Evolutionary conservation across 2,797 vertebrate species (phyloP), one percentile per base, ranked within the genome.

Genomic region (Hapalemur alaotrensis): DNA sequence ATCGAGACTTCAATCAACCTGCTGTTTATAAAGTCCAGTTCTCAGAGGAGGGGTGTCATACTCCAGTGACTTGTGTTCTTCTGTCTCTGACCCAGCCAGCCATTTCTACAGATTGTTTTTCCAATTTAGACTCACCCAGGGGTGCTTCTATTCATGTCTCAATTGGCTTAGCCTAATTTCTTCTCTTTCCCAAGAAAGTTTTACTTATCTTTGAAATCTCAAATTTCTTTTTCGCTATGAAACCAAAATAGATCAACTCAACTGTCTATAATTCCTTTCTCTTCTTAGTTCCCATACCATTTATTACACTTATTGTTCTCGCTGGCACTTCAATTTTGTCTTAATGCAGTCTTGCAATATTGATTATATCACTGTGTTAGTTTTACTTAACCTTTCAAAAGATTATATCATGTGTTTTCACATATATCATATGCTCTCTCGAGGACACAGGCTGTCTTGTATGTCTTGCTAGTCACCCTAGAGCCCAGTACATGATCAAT

Each of bases 381-480:
- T 97, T 79, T 95, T 97, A 94, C 65, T 95, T 97, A 97, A 94
- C 93, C 89, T 97, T 97, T 97, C 50, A 84, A 89, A 96, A 91
- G 52, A 76, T 93, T 93, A 89, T 94, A 61, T 54, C 52, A 76
- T 84, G 86, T 93, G 52, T 95, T 73, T 95, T 91, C 82, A 87
- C 92, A 95, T 96, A 75, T 50, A 93, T 96, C 85, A 88, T 86
- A 72, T 91, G 52, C 54, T 94, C 61, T 73, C 25, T 38, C 38
- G 46, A 86, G 75, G 59, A 87, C 72, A 67, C 22, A 69, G 7
- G 23, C 67, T 87, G 61, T 79, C 61, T 83, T 79, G 0, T 46
- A 50, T 46, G 28, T 93, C 88, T 95, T 95, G 41, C 83, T n/a
- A 81, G 65, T 69, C 82, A 91, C 69, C 59, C 43, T 52, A 46